Conservation (phyloP, 1,140 invertebrate species). For the Musca vetustissima region DNA sequence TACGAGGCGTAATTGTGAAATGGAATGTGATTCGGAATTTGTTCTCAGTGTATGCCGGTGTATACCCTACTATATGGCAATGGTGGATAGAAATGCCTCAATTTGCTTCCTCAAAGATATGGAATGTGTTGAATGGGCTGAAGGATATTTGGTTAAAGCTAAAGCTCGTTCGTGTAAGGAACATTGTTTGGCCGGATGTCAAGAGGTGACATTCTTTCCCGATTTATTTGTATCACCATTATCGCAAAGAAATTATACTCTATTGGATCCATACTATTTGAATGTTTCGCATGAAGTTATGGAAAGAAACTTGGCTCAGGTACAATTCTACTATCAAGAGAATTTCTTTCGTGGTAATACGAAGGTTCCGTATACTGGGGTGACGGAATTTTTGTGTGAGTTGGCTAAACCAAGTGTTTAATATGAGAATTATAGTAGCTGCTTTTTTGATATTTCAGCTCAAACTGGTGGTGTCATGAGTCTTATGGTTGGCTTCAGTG, state of each 20-base stretch:
- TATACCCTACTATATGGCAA: constrained; percentile 69
- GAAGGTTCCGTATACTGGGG: constrained; percentile 72
- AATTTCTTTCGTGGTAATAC: constrained; percentile 68
- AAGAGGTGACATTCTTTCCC: constrained; percentile 66
- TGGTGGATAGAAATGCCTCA: constrained; percentile 32
- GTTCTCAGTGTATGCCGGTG: constrained; percentile 66
- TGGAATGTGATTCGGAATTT: constrained; percentile 71
- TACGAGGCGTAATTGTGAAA: constrained; percentile 66
- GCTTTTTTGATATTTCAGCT: too few species aligned
- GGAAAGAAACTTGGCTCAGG: constrained; percentile 63
- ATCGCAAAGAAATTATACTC: constrained; percentile 15
- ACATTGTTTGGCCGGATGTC: constrained; percentile 68
- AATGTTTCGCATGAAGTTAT: constrained; percentile 38
- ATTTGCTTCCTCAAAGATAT: constrained; percentile 38
- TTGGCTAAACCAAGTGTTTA: neutral
- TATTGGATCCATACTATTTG: constrained; percentile 32
- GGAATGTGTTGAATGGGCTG: constrained; percentile 34
- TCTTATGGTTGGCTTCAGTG: constrained; percentile 77
- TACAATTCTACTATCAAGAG: constrained; percentile 71
- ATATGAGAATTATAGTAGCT: too few species aligned
- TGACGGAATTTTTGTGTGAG: constrained; percentile 74
- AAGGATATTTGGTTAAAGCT: constrained; percentile 29
- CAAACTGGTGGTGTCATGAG: constrained; percentile 80
- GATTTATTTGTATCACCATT: constrained; percentile 59
- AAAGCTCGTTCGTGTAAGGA: constrained; percentile 36